A percentile compares a stretch with the other conserved stretches of the same genome.
Evolutionary conservation across 2,888 invertebrate species (phyloP).

Genomic region (Clitarchus hookeri): DNA sequence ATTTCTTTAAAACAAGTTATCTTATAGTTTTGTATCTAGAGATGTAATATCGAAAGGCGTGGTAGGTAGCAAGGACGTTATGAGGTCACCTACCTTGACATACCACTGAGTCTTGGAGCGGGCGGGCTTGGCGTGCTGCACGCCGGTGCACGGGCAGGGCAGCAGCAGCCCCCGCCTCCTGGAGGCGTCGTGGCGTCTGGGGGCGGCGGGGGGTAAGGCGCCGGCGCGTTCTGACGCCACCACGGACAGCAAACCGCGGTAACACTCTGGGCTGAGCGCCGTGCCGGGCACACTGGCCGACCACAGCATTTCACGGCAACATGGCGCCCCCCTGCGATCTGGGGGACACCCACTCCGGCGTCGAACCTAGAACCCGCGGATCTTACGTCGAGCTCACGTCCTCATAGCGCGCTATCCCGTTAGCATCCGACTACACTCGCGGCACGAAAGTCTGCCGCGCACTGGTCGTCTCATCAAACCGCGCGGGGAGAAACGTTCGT

Average conservation of each 20-base stretch:
- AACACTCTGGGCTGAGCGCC: slow-evolving; percentile 25
- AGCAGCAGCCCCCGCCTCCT: slow-evolving; percentile 39
- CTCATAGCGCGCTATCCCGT: not conserved
- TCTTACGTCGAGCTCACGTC: not conserved
- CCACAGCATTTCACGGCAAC: slow-evolving; percentile 24
- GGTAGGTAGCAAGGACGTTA: too few species aligned
- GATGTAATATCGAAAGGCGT: too few species aligned
- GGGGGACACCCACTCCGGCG: not conserved
- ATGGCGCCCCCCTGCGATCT: not conserved
- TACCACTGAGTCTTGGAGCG: slow-evolving; percentile 64
- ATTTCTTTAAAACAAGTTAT: too few species aligned
- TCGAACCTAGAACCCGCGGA: not conserved
- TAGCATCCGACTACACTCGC: not conserved
- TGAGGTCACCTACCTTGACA: slow-evolving; percentile 66
- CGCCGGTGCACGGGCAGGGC: slow-evolving; percentile 49
- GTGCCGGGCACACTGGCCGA: slow-evolving; percentile 28
- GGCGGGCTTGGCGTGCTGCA: slow-evolving; percentile 51
- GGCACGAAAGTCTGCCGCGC: not conserved
- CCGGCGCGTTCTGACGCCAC: slow-evolving; percentile 23
- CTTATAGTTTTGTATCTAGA: too few species aligned
- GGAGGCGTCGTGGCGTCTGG: slow-evolving; percentile 20
- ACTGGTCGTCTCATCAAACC: not conserved
- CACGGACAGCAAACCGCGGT: slow-evolving; percentile 25
- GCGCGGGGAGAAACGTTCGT: not conserved
- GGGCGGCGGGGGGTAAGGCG: slow-evolving; percentile 25